Conservation (phyloP, 2,888 invertebrate genomes). For the Tenthredo amoena region DNA sequence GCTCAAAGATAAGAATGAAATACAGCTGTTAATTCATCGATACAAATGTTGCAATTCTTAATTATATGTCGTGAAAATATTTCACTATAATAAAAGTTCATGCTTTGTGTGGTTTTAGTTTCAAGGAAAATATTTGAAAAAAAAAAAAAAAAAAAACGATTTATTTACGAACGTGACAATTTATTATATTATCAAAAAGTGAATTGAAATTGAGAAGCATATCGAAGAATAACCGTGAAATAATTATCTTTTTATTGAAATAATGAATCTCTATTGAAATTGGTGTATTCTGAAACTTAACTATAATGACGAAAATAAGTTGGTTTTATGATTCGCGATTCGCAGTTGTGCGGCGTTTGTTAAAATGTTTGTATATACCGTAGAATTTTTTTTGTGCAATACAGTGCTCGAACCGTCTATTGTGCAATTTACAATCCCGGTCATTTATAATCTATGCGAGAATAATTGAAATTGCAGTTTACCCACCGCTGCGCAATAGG, state of each 20-base stretch:
- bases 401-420: background rate
- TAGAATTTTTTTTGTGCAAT: background rate
- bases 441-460: background rate
- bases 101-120: no score
- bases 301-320: background rate
- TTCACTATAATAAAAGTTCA: background rate
- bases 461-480: constrained; percentile 2
- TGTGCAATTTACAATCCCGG: background rate
- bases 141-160: no score
- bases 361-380: background rate
- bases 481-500: background rate
- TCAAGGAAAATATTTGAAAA: no score
- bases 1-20: background rate
- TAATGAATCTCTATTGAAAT: no score
- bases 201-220: no score
- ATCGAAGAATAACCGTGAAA: no score
- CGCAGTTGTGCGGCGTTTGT: background rate
- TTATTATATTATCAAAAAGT: background rate
- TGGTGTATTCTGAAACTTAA: background rate
- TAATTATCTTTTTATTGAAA: no score
- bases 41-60: no score
- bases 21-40: background rate
- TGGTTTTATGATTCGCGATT: no score
- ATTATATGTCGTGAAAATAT: background rate
- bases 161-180: background rate